Conservation (phyloP, 2,113 vertebrate genomes). For the Daubentonia madagascariensis region DNA sequence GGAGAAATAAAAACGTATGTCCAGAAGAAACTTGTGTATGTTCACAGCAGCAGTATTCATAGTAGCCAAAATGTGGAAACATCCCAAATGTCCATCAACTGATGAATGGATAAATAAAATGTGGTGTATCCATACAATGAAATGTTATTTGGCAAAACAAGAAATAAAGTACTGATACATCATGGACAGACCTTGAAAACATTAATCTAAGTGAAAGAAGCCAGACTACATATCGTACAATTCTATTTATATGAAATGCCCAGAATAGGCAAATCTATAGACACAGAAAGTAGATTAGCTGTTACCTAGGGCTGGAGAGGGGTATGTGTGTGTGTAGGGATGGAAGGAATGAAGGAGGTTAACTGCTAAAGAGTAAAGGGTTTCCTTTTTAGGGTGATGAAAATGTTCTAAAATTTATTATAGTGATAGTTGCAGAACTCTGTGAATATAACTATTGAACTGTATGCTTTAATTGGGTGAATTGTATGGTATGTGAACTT, state of each 20-base stretch:
- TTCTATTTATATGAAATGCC: constrained; percentile 8
- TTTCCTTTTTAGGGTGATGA: not conserved
- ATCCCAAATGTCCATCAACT: not conserved
- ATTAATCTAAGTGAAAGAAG: not conserved
- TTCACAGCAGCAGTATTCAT: constrained; percentile 2
- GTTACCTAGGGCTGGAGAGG: not conserved
- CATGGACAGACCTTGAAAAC: not conserved
- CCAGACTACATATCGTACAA: not conserved
- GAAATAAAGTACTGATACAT: not conserved
- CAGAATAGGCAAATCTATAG: not conserved
- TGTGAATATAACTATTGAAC: not conserved
- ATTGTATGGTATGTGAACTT: not conserved
- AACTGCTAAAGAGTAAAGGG: not conserved
- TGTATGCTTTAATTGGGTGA: constrained; percentile 6
- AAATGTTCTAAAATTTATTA: constrained; percentile 22
- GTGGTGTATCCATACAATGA: not conserved
- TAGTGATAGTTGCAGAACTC: not conserved
- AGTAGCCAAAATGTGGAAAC: not conserved
- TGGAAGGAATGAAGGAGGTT: not conserved
- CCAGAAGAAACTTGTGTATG: not conserved
- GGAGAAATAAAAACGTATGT: constrained; percentile 20
- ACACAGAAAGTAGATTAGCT: not conserved
- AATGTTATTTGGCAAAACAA: not conserved
- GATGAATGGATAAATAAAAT: not conserved
- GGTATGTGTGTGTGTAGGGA: not conserved